Percentiles rank a stretch among this genome's conserved stretches.
These are phyloP conservation scores for Hyperoplus lanceolatus DNA, from an alignment of 2,797 vertebrate species.

Conservation along the genomic window DNA sequence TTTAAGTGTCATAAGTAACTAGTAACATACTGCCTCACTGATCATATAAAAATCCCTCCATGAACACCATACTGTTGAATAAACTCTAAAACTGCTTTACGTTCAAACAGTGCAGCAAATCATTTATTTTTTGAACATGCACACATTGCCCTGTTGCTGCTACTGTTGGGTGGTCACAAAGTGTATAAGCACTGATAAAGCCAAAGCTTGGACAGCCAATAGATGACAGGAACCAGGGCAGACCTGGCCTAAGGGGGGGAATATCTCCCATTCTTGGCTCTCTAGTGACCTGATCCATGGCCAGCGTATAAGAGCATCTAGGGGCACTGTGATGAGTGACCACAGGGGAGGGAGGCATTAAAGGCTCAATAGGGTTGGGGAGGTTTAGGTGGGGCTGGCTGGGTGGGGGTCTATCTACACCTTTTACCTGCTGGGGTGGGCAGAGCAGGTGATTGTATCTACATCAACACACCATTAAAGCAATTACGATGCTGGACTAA, in stretches of 20 bases:
- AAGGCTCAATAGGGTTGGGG: slow-evolving; percentile 70
- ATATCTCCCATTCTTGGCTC: slow-evolving; percentile 88
- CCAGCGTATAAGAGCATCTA: slow-evolving; percentile 64
- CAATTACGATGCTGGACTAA: slow-evolving; percentile 83
- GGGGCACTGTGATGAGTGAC: slow-evolving; percentile 79
- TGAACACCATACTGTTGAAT: background rate
- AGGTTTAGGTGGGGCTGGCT: slow-evolving; percentile 45
- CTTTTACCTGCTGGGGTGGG: slow-evolving; percentile 85
- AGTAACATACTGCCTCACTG: background rate
- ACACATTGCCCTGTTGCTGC: background rate
- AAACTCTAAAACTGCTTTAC: background rate
- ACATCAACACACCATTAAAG: slow-evolving; percentile 89
- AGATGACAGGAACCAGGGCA: slow-evolving; percentile 72
- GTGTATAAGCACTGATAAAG: slow-evolving; percentile 35
- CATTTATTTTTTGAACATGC: background rate
- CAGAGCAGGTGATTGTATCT: slow-evolving; percentile 88
- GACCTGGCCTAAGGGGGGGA: slow-evolving; percentile 85
- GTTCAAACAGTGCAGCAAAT: background rate
- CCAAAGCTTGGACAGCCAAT: slow-evolving; percentile 17
- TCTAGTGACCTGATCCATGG: slow-evolving; percentile 83
- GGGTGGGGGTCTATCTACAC: slow-evolving; percentile 74
- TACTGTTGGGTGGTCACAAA: slow-evolving; percentile 27
- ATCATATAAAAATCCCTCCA: background rate
- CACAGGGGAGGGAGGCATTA: slow-evolving; percentile 80
- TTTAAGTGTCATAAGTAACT: background rate